Base-by-base conservation (phyloP, 1,140 invertebrate species). In the Heliothis subflexa region DNA sequence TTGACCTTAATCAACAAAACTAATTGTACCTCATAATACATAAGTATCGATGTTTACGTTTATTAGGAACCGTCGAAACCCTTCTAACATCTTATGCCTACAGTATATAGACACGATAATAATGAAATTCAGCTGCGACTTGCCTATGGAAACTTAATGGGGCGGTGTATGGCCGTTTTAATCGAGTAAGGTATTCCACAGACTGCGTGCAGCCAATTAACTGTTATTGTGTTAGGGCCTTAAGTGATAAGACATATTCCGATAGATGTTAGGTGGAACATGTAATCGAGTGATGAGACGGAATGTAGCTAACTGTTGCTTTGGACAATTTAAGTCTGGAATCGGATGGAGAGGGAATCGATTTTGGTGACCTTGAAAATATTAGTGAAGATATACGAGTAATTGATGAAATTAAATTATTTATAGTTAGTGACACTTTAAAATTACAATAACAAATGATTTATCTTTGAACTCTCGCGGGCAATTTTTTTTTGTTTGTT, bases 151-250 rank as follows among this genome's bases (percentile, higher is more conserved):
- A 49, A 70, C 66, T 28, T 28, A 70, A 70, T 70, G 66, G 47
- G 52, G 66, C 66, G 66, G 13, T 70, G 47, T 70, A 70, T 52
- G 66, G 49, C 21, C 66, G 66, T 70, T 70, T 70, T 70, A 70
- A 70, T 70, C 47, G 66, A 70, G 47, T 70, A 52, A 52, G 21
- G 18, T 21, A 21, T 52, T 70, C 66, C 66, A 66, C 62, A 70
- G 18, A 52, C 47, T 66, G 62, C 62, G 62, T 66, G 62, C 40
- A 47, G 33, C 18, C 40, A 66, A 66, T 66, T 66, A 66, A 66
- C 16, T 66, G 62, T 66, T 18, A 66, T 66, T 66, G 62, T 66
- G 40, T 18, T 3, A 47, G 40, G 16, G 40, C 16, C 47, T 21
- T 66, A 66, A 47, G 62, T 47, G 40, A 47, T 47, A 21, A 47